Conservation (phyloP, 2,113 vertebrate genomes). For the Neolamprologus longior region DNA sequence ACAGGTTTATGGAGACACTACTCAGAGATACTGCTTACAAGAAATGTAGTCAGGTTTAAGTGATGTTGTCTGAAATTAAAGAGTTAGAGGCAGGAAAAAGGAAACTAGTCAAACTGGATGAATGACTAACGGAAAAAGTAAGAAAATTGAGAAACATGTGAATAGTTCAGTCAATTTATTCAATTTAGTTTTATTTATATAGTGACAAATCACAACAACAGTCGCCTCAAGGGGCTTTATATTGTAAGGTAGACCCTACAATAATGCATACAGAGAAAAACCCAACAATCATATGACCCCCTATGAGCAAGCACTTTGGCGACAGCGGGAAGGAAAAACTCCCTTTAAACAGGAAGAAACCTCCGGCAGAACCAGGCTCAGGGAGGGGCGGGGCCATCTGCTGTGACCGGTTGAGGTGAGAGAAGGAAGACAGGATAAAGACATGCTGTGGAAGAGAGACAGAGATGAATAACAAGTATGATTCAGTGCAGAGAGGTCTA, state of each 20-base stretch:
- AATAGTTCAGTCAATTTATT: rapidly evolving
- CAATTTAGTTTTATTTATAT: background rate
- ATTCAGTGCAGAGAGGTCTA: background rate
- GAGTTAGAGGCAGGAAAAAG: background rate
- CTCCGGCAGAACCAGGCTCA: background rate
- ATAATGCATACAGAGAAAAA: background rate
- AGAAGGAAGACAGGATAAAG: background rate
- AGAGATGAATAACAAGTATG: rapidly evolving
- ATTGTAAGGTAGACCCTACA: background rate
- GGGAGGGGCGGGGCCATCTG: background rate
- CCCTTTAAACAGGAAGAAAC: background rate
- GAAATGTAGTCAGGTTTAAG: background rate
- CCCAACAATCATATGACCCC: background rate
- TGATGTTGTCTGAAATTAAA: background rate
- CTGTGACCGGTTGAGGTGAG: rapidly evolving
- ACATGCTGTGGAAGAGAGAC: rapidly evolving
- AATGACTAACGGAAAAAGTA: background rate
- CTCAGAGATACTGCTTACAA: background rate
- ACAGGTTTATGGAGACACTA: background rate
- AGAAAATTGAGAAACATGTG: background rate
- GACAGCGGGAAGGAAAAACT: background rate
- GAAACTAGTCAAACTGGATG: background rate
- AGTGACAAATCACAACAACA: background rate
- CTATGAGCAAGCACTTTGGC: rapidly evolving
- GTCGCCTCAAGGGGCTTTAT: background rate